These are phyloP conservation scores for Scyliorhinus canicula DNA, from an alignment of 2,797 vertebrate genomes.

Conservation along the genomic window DNA sequence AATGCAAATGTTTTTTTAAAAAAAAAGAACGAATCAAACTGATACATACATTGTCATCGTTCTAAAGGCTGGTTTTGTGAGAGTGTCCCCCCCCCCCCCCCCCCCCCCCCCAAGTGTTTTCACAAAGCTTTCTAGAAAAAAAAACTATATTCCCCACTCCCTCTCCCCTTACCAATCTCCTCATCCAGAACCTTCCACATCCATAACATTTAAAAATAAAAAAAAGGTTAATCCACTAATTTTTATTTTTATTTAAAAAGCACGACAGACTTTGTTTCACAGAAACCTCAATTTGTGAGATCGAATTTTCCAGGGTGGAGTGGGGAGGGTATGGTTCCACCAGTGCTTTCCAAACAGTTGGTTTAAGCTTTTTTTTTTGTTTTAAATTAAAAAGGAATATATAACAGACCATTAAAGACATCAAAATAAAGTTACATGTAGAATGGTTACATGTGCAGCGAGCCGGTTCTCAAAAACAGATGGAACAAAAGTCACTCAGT, in stretches of 20 bases:
- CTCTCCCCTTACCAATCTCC: not conserved
- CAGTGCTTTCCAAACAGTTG: not conserved
- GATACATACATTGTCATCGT: not conserved
- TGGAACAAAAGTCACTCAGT: not conserved
- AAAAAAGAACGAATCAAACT: not conserved
- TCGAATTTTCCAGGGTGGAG: not conserved
- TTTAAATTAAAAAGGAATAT: not conserved
- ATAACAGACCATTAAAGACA: not conserved
- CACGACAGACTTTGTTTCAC: not conserved
- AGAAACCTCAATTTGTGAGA: not conserved
- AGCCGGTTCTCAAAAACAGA: not conserved
- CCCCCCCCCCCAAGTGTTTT: not conserved
- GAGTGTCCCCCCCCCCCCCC: no score
- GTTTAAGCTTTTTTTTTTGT: not conserved
- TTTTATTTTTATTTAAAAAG: not conserved
- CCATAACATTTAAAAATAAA: not conserved
- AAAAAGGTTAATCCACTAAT: not conserved
- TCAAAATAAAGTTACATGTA: not conserved
- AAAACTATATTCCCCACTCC: no score
- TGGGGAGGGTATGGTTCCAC: no score
- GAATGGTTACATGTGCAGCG: conserved; percentile 9
- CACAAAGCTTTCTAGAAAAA: not conserved
- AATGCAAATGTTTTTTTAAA: not conserved
- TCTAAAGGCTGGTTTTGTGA: not conserved
- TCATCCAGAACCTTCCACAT: no score